Evolutionary conservation across 2,113 vertebrate species (phyloP).

Genomic region (Pionites leucogaster): DNA sequence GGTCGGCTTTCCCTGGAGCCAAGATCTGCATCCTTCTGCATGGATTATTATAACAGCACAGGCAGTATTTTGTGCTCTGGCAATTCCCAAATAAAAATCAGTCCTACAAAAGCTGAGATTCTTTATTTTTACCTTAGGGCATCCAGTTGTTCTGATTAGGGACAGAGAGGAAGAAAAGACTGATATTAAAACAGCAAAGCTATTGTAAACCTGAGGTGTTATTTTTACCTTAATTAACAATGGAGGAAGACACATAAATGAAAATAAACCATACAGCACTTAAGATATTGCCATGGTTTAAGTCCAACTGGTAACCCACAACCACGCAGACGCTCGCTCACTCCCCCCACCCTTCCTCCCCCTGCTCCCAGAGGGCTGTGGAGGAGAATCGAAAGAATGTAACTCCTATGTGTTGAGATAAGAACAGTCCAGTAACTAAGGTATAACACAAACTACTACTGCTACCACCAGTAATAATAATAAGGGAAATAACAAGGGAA

Average conservation of each 20-base stretch:
- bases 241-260: neutral
- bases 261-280: neutral
- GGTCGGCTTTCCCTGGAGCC: slow-evolving; percentile 49
- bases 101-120: neutral
- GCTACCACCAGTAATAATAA: no score
- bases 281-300: neutral
- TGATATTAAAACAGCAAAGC: slow-evolving; percentile 8
- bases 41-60: slow-evolving; percentile 36
- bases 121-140: slow-evolving; percentile 41
- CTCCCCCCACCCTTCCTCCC: no score
- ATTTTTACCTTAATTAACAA: slow-evolving; percentile 42
- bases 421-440: no score
- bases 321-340: no score
- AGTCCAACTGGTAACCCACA: no score
- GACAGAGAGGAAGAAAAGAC: neutral
- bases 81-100: slow-evolving; percentile 47
- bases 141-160: slow-evolving; percentile 9
- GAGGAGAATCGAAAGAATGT: no score
- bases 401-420: no score
- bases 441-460: no score
- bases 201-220: neutral
- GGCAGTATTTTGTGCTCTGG: slow-evolving; percentile 28
- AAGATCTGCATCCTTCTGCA: slow-evolving; percentile 39
- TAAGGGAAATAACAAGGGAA: no score
- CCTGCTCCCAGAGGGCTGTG: no score